phyloP scores from a whole-genome alignment of 2,888 invertebrate species.

The Tipula unca region DNA sequence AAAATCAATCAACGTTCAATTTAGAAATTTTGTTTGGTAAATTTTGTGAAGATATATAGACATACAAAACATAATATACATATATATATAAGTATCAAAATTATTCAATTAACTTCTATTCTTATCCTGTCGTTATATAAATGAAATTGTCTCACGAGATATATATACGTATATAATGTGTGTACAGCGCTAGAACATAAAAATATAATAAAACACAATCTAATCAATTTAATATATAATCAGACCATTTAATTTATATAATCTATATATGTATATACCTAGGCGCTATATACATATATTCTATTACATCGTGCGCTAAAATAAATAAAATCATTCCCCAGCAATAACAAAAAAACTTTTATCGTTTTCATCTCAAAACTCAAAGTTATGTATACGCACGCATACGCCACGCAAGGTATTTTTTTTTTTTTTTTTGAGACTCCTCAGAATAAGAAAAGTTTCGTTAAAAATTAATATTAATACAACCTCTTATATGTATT shows the following conservation, averaged over 20 bases:
- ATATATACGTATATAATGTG: neutral
- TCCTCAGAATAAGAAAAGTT: neutral
- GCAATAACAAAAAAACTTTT: neutral
- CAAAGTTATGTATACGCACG: neutral
- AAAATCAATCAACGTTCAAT: neutral
- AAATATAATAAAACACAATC: neutral
- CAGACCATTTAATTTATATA: neutral
- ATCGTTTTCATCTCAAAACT: neutral
- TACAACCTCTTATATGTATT: neutral
- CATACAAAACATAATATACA: too few relatives aligned
- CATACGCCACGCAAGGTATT: neutral
- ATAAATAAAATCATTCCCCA: neutral
- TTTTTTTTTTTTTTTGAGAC: too few relatives aligned
- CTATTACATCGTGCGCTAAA: neutral
- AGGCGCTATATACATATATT: too few relatives aligned
- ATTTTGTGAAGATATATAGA: neutral
- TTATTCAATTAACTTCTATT: neutral
- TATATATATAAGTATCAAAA: neutral
- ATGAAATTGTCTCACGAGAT: neutral
- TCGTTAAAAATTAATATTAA: neutral
- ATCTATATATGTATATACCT: neutral
- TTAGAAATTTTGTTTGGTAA: neutral
- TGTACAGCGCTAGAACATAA: neutral
- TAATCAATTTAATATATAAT: neutral
- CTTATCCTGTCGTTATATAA: neutral